phyloP scores from a whole-genome alignment of 1,140 invertebrate species.

The Drosophila leontia region DNA sequence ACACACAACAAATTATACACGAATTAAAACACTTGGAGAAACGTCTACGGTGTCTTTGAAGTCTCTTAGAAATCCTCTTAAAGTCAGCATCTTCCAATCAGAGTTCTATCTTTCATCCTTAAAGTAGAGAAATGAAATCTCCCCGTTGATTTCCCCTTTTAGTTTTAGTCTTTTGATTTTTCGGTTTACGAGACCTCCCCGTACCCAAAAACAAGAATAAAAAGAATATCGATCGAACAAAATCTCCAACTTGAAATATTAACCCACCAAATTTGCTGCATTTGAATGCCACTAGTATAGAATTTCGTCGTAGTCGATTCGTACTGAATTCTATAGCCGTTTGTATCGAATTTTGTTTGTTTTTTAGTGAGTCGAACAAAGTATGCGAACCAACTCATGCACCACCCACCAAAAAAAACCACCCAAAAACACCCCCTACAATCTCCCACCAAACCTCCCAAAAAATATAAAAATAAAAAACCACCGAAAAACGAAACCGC shows the following conservation, averaged over 20 bases:
- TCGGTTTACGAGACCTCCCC: constrained; percentile 30
- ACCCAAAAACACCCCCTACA: constrained; percentile 19
- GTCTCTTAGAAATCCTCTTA: constrained; percentile 9
- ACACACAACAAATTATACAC: constrained; percentile 35
- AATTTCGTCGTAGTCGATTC: constrained; percentile 68
- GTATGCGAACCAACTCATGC: constrained; percentile 83
- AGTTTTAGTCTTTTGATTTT: constrained; percentile 35
- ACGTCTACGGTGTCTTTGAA: constrained; percentile 20
- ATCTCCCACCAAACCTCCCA: constrained; percentile 13
- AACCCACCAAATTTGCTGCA: constrained; percentile 77
- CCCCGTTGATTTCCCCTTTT: constrained; percentile 3
- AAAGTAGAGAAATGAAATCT: constrained; percentile 1
- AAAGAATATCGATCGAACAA: constrained; percentile 39
- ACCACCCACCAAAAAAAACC: constrained; percentile 52
- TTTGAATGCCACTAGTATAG: constrained; percentile 73
- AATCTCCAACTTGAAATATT: constrained; percentile 67
- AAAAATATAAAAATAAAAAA: constrained; percentile 7
- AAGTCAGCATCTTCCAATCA: constrained; percentile 24
- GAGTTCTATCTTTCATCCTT: constrained; percentile 20
- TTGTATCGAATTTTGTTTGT: constrained; percentile 85
- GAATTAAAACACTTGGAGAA: constrained; percentile 29
- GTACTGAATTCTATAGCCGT: constrained; percentile 76
- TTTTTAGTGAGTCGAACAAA: constrained; percentile 84
- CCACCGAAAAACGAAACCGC: constrained; percentile 38
- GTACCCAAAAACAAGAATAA: constrained; percentile 31